Evolutionary conservation across 64 coral and sea anemone species (phyloP), one percentile per base, ranked within the genome.

Genomic region (Trachythela sp.): DNA sequence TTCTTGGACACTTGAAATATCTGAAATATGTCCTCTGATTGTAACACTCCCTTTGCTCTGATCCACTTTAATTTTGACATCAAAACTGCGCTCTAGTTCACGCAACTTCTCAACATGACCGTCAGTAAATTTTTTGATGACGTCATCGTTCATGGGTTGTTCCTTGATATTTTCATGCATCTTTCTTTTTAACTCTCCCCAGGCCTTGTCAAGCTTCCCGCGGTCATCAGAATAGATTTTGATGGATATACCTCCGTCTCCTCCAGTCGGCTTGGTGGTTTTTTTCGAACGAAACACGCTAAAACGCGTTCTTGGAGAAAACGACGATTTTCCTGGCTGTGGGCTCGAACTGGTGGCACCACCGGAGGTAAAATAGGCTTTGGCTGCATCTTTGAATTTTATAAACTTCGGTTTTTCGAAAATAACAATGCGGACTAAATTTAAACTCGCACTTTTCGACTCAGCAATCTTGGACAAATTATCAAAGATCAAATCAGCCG

Each of bases 401-500:
- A 27, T 64, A 64, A 64, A 64, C 56, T 64, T 64, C 22, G 56
- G 20, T 64, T n/a, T 64, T 0, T 64, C 56, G 56, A 64, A 64
- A 64, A 64, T 64, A 10, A 64, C 56, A 22, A 64, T 64, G 8
- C 56, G 56, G 8, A 64, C 56, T 64, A 64, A 17, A 27, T 26
- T 64, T 6, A 64, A 64, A 64, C 7, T 64, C 8, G 18, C 7
- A 6, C 22, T 26, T 26, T 27, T 27, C 8, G 4, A 27, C 56
- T 27, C 56, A 8, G 56, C 15, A n/a, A 64, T 64, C 26, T 71
- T 76, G 33, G 7, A 36, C 35, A 94, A 86, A 40, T 89, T 89
- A 45, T 86, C 85, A 8, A 91, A 90, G n/a, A 90, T 91, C n/a
- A 90, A 54, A 0, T 68, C 41, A 49, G 93, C 93, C 0, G 93